Percentiles rank a stretch among this genome's conserved stretches.
Conservation (phyloP, 2,888 invertebrate species). For the Thymelicus lineola region DNA sequence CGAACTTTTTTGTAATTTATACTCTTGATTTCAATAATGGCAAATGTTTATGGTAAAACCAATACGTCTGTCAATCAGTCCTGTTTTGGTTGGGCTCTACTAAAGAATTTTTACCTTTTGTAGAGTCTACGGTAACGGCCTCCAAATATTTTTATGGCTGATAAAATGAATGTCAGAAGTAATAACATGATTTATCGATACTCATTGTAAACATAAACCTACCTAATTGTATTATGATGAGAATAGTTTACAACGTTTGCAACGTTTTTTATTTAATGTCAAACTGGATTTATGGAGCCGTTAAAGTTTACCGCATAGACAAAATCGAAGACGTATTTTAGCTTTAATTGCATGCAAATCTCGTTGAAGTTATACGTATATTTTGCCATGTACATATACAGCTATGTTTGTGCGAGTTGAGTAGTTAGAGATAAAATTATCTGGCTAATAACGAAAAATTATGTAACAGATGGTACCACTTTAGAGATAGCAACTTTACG, state of each 20-base stretch:
- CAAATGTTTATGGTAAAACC: constrained; percentile 66
- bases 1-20: constrained; percentile 46
- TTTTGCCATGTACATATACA: constrained; percentile 21
- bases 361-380: background rate
- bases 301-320: background rate
- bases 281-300: background rate
- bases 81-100: constrained; percentile 64
- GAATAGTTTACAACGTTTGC: constrained; percentile 1
- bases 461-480: constrained; percentile 66
- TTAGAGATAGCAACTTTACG: constrained; percentile 64
- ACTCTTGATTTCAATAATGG: constrained; percentile 49
- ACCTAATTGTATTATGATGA: constrained; percentile 16
- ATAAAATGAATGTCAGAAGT: constrained; percentile 44
- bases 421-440: constrained; percentile 60
- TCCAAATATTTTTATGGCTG: constrained; percentile 44
- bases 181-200: constrained; percentile 42
- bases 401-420: constrained; percentile 47
- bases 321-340: constrained; percentile 11
- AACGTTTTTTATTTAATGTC: background rate
- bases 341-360: constrained; percentile 15
- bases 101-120: constrained; percentile 69
- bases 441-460: constrained; percentile 65
- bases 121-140: constrained; percentile 51
- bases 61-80: constrained; percentile 72
- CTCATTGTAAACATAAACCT: constrained; percentile 23